These are phyloP conservation scores for Eidolon helvum DNA, from an alignment of 2,113 vertebrate genomes.

Conservation along the genomic window DNA sequence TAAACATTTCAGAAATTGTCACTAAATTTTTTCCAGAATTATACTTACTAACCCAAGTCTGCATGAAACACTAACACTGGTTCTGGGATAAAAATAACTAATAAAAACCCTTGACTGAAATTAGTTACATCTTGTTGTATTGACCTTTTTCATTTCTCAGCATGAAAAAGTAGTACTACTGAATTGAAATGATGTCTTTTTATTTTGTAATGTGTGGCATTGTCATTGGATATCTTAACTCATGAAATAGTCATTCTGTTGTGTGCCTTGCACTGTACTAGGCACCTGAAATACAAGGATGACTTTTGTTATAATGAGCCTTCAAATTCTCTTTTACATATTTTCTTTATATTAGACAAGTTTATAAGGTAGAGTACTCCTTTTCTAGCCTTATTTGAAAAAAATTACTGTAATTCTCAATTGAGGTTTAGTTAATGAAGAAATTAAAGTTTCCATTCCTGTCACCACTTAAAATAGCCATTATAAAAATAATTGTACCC, in stretches of 20 bases:
- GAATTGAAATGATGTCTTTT: conserved; percentile 82
- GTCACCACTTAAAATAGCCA: conserved; percentile 52
- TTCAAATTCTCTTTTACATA: background rate
- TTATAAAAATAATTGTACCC: conserved; percentile 61
- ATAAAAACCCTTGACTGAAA: conserved; percentile 80
- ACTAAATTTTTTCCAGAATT: conserved; percentile 82
- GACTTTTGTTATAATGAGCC: conserved; percentile 60
- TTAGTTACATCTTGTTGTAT: conserved; percentile 83
- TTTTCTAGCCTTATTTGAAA: conserved; percentile 37
- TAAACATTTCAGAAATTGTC: conserved; percentile 87
- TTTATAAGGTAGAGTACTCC: conserved; percentile 48
- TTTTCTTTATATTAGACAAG: conserved; percentile 24
- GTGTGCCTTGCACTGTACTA: conserved; percentile 24
- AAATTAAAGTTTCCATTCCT: conserved; percentile 50
- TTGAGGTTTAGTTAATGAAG: conserved; percentile 32
- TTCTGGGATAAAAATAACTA: conserved; percentile 86
- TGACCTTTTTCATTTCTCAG: conserved; percentile 85
- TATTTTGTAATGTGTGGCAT: conserved; percentile 83
- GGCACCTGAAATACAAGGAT: conserved; percentile 38
- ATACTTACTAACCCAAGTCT: conserved; percentile 86
- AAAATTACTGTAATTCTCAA: conserved; percentile 29
- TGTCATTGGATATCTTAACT: conserved; percentile 76
- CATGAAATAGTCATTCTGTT: conserved; percentile 1
- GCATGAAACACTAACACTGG: conserved; percentile 89
- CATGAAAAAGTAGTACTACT: conserved; percentile 85